phyloP scores from a whole-genome alignment of 2,113 vertebrate genomes.

The Chascanopsetta lugubris region DNA sequence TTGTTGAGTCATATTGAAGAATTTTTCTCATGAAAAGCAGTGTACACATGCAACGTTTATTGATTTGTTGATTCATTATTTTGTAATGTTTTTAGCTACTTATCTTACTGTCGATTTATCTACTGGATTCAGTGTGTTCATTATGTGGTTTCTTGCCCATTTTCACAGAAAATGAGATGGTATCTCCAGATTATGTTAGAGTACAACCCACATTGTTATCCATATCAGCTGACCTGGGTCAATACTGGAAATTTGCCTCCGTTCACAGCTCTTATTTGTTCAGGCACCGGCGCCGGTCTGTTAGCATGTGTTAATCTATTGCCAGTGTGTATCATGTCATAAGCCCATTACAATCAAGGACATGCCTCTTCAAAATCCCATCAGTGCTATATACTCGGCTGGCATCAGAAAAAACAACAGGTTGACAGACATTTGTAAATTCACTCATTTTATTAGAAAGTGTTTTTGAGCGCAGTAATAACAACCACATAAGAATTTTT shows the following conservation, averaged over 20 bases:
- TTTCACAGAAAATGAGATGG: neutral
- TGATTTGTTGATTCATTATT: too few relatives aligned
- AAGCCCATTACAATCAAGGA: constrained; percentile 46
- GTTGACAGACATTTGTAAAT: neutral
- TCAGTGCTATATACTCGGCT: neutral
- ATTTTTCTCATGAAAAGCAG: too few relatives aligned
- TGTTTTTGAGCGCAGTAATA: neutral
- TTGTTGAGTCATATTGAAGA: too few relatives aligned
- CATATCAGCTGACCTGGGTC: neutral
- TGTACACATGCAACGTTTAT: too few relatives aligned
- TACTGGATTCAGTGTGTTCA: too few relatives aligned
- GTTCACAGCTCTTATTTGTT: neutral
- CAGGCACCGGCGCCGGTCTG: neutral
- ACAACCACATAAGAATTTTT: too few relatives aligned
- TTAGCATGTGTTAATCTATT: constrained; percentile 21
- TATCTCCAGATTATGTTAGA: neutral
- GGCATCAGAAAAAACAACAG: constrained; percentile 7
- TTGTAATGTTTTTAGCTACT: too few relatives aligned
- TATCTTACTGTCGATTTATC: too few relatives aligned
- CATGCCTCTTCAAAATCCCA: constrained; percentile 40
- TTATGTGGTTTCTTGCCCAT: too few relatives aligned
- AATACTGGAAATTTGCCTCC: neutral
- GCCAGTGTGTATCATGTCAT: constrained; percentile 28
- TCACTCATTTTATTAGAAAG: neutral
- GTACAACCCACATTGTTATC: neutral